Evolutionary conservation across 92 coral and sea anemone genomes (phyloP).

Genomic region (Phenganax stokvisi): DNA sequence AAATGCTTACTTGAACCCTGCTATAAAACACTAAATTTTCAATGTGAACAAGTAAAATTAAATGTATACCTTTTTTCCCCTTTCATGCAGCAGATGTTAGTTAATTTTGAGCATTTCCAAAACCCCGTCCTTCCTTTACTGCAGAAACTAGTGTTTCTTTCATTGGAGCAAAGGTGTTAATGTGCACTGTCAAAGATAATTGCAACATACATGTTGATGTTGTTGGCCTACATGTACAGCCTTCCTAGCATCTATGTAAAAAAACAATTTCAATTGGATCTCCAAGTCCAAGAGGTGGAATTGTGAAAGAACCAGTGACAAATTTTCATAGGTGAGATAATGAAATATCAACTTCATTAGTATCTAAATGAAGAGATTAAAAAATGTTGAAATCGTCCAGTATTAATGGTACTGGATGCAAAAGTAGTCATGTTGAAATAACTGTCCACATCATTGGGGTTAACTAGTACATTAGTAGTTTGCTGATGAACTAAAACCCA

Average conservation of each 20-base stretch:
- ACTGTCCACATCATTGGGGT: too few relatives aligned
- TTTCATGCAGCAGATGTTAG: background rate
- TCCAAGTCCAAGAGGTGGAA: conserved; percentile 33
- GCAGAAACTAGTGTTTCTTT: conserved; percentile 22
- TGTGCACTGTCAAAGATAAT: conserved; percentile 27
- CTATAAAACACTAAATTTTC: background rate
- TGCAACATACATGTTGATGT: conserved; percentile 20
- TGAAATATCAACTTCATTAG: conserved; percentile 13
- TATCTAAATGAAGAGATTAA: background rate
- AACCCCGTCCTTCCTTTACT: conserved; percentile 20
- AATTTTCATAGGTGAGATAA: conserved; percentile 16
- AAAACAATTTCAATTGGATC: conserved; percentile 9
- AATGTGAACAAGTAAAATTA: background rate
- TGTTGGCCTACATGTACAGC: conserved; percentile 29
- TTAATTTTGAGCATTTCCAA: background rate
- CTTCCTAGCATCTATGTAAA: conserved; percentile 29
- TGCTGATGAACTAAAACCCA: too few relatives aligned
- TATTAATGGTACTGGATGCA: too few relatives aligned
- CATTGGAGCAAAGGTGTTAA: background rate
- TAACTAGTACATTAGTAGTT: too few relatives aligned
- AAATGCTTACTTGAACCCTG: too few relatives aligned
- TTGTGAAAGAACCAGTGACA: conserved; percentile 24
- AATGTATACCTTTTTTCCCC: background rate
- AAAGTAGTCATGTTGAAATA: too few relatives aligned
- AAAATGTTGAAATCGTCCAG: too few relatives aligned